Evolutionary conservation across 2,888 invertebrate species (phyloP).

Genomic region (Rhamnusium bicolor): DNA sequence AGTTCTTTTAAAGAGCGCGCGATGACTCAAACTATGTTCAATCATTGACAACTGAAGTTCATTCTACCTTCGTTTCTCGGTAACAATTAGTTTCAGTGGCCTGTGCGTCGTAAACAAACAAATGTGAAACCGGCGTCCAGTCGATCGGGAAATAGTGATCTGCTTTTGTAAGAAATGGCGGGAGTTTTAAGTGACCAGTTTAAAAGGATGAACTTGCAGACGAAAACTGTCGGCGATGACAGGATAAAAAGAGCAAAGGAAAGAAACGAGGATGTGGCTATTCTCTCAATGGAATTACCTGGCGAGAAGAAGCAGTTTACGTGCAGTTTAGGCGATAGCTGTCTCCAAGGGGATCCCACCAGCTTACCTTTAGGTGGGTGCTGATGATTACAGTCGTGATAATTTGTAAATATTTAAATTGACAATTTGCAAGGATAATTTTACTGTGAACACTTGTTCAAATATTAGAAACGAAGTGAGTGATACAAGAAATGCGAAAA

Average conservation of each 20-base stretch:
- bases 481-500: neutral
- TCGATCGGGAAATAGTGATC: constrained; percentile 1
- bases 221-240: constrained; percentile 88
- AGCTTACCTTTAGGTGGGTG: constrained; percentile 84
- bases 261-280: constrained; percentile 90
- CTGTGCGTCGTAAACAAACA: constrained; percentile 29
- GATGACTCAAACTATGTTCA: constrained; percentile 56
- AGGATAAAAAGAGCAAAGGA: constrained; percentile 85
- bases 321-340: constrained; percentile 84
- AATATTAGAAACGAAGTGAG: neutral
- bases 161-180: constrained; percentile 73
- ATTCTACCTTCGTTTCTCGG: constrained; percentile 22
- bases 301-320: constrained; percentile 81
- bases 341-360: constrained; percentile 84
- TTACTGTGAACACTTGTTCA: neutral
- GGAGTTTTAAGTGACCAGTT: constrained; percentile 87
- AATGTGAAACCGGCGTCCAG: constrained; percentile 20
- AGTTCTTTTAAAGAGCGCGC: constrained; percentile 62
- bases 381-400: neutral
- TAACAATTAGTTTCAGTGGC: constrained; percentile 7
- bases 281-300: constrained; percentile 88
- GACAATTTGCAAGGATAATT: neutral
- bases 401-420: neutral
- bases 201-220: constrained; percentile 81
- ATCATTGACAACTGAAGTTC: constrained; percentile 32